Percentiles rank a stretch among this genome's conserved stretches.
These are phyloP conservation scores for Furcula furcula DNA, from an alignment of 2,888 invertebrate species.

Conservation along the genomic window DNA sequence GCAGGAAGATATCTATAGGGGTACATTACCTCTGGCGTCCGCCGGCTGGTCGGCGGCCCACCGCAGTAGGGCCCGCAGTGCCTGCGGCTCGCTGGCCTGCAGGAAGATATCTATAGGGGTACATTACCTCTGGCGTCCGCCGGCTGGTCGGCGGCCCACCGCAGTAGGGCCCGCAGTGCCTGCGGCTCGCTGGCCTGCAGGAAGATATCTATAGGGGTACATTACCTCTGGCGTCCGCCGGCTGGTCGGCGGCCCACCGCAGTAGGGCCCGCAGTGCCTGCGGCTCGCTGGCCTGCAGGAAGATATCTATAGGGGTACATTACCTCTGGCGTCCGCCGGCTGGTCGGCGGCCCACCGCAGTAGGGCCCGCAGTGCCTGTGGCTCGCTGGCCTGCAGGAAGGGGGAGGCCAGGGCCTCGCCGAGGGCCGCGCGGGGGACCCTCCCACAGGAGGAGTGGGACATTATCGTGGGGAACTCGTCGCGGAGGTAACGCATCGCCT, in stretches of 20 bases:
- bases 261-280: slow-evolving; percentile 88
- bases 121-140: slow-evolving; percentile 49
- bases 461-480: slow-evolving; percentile 94
- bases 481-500: slow-evolving; percentile 94
- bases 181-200: slow-evolving; percentile 10
- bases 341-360: slow-evolving; percentile 54
- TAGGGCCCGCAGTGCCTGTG: slow-evolving; percentile 89
- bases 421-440: slow-evolving; percentile 85
- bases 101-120: too few relatives aligned
- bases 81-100: background rate
- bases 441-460: slow-evolving; percentile 88
- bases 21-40: slow-evolving; percentile 7
- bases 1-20: too few relatives aligned
- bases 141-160: slow-evolving; percentile 4
- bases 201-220: too few relatives aligned
- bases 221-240: background rate
- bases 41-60: slow-evolving; percentile 3
- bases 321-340: slow-evolving; percentile 1
- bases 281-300: slow-evolving; percentile 87
- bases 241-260: slow-evolving; percentile 50
- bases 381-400: slow-evolving; percentile 89
- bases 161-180: slow-evolving; percentile 47
- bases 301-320: background rate
- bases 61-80: background rate
- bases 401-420: slow-evolving; percentile 87